Evolutionary conservation across 2,888 invertebrate genomes (phyloP), one percentile per base, ranked within the genome.

Genomic region (Agrochola litura): DNA sequence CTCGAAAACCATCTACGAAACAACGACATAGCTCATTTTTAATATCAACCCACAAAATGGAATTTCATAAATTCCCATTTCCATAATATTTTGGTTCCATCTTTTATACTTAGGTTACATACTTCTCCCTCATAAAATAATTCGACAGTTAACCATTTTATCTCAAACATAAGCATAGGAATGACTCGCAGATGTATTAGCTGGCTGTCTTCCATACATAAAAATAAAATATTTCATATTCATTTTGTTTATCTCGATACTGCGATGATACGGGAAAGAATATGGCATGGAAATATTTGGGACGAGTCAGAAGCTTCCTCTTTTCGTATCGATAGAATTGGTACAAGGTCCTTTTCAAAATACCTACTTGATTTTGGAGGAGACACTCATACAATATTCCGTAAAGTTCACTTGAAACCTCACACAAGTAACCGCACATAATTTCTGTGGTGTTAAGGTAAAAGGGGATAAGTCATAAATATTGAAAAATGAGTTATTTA

Each of bases 171-270:
- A 79, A 75, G 80, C 84, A 84, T 84, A 56, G 54, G 43, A 80
- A 82, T 82, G 60, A 71, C 68, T 71, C n/a, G 16, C n/a, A 67
- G 64, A 82, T 75, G 56, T 84, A 84, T 82, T 75, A 75, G 67
- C 70, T 82, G 82, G 81, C 84, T 75, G 54, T 8, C 43, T 69
- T 82, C 80, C 81, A 80, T 71, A 67, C 70, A 79, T 84, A 84
- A 60, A 84, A 73, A 83, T 80, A 56, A 56, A 75, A 71, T 75
- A 84, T 68, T 64, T 84, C 70, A 75, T 83, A 72, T 37, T 41
- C 30, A 71, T 83, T 78, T 78, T 77, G 67, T 81, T 81, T 78
- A 81, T 83, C 58, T 56, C 46, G 61, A 78, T 81, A 78, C 56
- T 71, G 14, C n/a, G 43, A 54, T 65, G 77, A 14, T 64, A 76